Conservation (phyloP, 1,140 invertebrate species). For the Drosophila azteca region DNA sequence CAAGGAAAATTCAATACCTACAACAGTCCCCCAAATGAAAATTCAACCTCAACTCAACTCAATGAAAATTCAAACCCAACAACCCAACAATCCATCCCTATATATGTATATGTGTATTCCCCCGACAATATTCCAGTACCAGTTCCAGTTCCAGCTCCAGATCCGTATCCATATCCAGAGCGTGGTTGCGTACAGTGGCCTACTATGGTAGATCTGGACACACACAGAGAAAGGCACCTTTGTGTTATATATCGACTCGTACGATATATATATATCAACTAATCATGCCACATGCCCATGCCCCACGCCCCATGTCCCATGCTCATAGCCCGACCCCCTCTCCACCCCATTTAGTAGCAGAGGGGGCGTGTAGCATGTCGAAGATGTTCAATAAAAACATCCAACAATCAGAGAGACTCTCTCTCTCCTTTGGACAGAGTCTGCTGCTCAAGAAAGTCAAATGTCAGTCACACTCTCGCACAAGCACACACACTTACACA, state of each 20-base stretch:
- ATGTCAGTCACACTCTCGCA: constrained; percentile 39
- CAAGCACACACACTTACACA: constrained; percentile 20
- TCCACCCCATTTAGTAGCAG: neutral
- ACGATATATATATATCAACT: constrained; percentile 12
- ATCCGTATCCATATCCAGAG: constrained; percentile 30
- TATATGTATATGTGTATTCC: neutral
- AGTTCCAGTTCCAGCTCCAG: constrained; percentile 22
- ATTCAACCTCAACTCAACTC: constrained; percentile 1
- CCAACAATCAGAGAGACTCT: constrained; percentile 7
- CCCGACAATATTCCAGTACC: constrained; percentile 7
- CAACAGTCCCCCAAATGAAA: no score
- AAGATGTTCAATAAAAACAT: constrained; percentile 34
- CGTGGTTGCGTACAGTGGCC: constrained; percentile 84
- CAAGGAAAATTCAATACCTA: no score
- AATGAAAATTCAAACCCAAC: neutral
- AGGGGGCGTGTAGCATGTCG: constrained; percentile 45
- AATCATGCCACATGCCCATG: constrained; percentile 25
- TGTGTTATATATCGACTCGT: constrained; percentile 12
- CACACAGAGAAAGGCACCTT: constrained; percentile 26
- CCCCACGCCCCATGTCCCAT: no score
- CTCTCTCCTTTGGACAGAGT: constrained; percentile 12
- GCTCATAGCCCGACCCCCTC: no score
- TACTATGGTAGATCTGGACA: constrained; percentile 84
- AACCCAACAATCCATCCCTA: neutral
- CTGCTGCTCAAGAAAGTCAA: constrained; percentile 32